Evolutionary conservation across 2,888 invertebrate genomes (phyloP).

Genomic region (Tuberolachnus salignus): DNA sequence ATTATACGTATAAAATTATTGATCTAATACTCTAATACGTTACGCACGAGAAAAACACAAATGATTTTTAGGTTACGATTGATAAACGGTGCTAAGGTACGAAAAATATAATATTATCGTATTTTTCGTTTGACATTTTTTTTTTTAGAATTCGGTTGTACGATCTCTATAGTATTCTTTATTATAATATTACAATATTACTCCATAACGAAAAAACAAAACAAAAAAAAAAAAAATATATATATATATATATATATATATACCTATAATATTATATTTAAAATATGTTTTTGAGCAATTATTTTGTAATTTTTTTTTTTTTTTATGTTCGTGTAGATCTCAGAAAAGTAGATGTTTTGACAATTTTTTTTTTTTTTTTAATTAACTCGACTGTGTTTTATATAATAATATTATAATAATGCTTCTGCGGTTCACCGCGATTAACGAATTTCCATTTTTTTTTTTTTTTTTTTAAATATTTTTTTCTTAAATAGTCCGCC

Average conservation of each 20-base stretch:
- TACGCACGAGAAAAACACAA: conserved; percentile 8
- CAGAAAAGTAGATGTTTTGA: conserved; percentile 50
- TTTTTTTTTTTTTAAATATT: too few species aligned
- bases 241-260: conserved; percentile 19
- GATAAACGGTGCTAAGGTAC: conserved; percentile 11
- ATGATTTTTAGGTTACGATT: too few species aligned
- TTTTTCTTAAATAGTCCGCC: too few species aligned
- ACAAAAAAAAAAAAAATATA: conserved; percentile 18
- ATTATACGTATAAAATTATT: conserved; percentile 4
- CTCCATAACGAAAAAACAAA: conserved; percentile 38
- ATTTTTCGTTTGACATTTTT: conserved; percentile 38
- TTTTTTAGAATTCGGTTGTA: conserved; percentile 28
- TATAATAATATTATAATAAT: too few species aligned
- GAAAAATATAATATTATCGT: background rate
- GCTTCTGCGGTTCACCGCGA: too few species aligned
- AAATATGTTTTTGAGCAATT: conserved; percentile 51
- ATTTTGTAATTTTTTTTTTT: conserved; percentile 33
- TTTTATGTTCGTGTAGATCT: conserved; percentile 50
- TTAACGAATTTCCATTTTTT: conserved; percentile 31
- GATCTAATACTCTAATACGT: too few species aligned
- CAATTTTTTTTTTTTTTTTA: conserved; percentile 25
- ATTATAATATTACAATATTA: too few species aligned
- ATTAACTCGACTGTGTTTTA: conserved; percentile 14
- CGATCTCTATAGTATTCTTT: conserved; percentile 50
- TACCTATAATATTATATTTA: background rate